Evolutionary conservation across 2,113 vertebrate genomes (phyloP).

Genomic region (Eudyptes chrysolophus): DNA sequence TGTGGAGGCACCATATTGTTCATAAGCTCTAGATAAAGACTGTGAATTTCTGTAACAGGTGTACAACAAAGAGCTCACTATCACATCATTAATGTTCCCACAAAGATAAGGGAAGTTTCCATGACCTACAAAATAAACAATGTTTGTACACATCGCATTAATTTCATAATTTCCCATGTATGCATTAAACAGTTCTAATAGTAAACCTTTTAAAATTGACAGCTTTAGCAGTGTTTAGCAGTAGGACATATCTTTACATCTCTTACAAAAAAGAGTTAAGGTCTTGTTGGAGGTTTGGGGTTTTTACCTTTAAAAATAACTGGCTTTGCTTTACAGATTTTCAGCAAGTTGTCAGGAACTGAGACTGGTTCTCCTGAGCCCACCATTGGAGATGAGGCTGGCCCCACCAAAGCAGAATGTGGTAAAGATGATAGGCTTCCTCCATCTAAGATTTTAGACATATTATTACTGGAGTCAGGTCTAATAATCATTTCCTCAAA

Average conservation of each 20-base stretch:
- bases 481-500: neutral
- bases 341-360: conserved; percentile 90
- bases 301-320: conserved; percentile 93
- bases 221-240: neutral
- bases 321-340: conserved; percentile 90
- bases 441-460: conserved; percentile 69
- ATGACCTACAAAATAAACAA: conserved; percentile 80
- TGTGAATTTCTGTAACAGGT: conserved; percentile 92
- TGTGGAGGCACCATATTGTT: conserved; percentile 84
- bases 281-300: neutral
- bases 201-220: neutral
- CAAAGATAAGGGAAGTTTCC: conserved; percentile 90
- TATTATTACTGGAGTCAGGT: neutral
- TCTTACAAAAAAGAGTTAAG: neutral
- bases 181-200: neutral
- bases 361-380: conserved; percentile 82
- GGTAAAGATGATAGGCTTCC: conserved; percentile 69
- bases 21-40: conserved; percentile 87
- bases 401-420: conserved; percentile 71
- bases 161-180: neutral
- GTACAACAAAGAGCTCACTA: conserved; percentile 89
- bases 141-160: neutral
- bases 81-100: conserved; percentile 88
- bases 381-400: conserved; percentile 66
- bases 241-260: neutral